Evolutionary conservation across 2,888 invertebrate species (phyloP), one percentile per base, ranked within the genome.

Genomic region (Adelognathus sp.): DNA sequence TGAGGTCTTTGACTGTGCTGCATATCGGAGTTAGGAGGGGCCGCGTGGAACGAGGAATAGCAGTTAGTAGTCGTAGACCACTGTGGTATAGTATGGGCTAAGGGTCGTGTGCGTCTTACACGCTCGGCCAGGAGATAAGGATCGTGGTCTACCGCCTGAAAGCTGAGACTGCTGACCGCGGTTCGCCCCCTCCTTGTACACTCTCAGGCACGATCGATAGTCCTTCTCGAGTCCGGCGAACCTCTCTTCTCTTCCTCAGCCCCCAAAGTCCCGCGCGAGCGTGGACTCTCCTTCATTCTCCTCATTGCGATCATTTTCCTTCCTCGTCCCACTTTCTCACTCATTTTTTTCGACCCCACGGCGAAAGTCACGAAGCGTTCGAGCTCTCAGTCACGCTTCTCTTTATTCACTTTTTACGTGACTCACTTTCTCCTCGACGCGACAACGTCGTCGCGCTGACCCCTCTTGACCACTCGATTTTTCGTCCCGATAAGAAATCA

Each of bases 101-200:
- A 70, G 82, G 74, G 83, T 85, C 84, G 86, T 84, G 84, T 85
- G 86, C 83, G 85, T 83, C 86, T 85, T 85, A 84, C 79, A 79
- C 72, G n/a, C 75, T 79, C 71, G 81, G 79, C 79, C 81, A 82
- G 84, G 86, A 83, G 88, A 88, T 88, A 86, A 87, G 86, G 83
- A 88, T 88, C 88, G 82, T 75, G 80, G 76, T 56, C 73, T 64
- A 52, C 74, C 64, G 70, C 78, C 81, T 84, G 84, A 83, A 86
- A 85, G 83, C 80, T 82, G 86, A 86, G 85, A 86, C 83, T 85
- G 85, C 74, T 72, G 81, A 79, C 80, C 77, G 72, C 71, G 54
- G 74, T 36, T 24, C 16, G 60, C 31, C 39, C 7, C 24, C n/a
- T n/a, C 18, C 7, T 50, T 29, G 67, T 71, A 70, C 56, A 70